Percentiles rank a stretch among this genome's conserved stretches.
phyloP scores from a whole-genome alignment of 2,888 invertebrate species.

The Nomada flava region DNA sequence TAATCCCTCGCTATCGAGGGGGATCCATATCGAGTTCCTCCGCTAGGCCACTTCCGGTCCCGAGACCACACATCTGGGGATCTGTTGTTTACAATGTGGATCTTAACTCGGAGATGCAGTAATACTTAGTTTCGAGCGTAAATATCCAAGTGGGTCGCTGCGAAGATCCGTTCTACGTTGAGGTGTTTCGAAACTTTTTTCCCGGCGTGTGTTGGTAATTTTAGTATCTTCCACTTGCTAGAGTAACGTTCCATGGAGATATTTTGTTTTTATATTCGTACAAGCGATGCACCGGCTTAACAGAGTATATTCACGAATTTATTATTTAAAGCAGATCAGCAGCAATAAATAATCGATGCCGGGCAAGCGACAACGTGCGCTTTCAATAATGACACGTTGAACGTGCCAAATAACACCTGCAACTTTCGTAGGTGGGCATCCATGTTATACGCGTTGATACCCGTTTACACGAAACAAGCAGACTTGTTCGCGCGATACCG shows the following conservation, averaged over 20 bases:
- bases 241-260: background rate
- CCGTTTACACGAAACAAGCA: conserved; percentile 19
- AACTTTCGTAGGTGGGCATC: conserved; percentile 51
- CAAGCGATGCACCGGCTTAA: background rate
- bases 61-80: conserved; percentile 55
- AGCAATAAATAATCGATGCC: conserved; percentile 39
- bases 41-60: conserved; percentile 56
- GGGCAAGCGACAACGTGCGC: conserved; percentile 27
- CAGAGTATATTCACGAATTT: conserved; percentile 15
- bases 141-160: background rate
- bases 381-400: conserved; percentile 28
- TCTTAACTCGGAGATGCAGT: conserved; percentile 33
- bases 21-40: conserved; percentile 60
- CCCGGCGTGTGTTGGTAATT: background rate
- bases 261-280: background rate
- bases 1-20: conserved; percentile 44
- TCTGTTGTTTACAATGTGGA: conserved; percentile 54
- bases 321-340: conserved; percentile 2
- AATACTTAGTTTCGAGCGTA: conserved; percentile 19
- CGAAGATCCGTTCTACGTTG: background rate
- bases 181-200: background rate
- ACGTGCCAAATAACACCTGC: conserved; percentile 55
- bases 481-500: conserved; percentile 2
- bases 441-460: conserved; percentile 19
- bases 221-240: background rate